Evolutionary conservation across 2,888 invertebrate species (phyloP).

Genomic region (Dexiosoma caninum): DNA sequence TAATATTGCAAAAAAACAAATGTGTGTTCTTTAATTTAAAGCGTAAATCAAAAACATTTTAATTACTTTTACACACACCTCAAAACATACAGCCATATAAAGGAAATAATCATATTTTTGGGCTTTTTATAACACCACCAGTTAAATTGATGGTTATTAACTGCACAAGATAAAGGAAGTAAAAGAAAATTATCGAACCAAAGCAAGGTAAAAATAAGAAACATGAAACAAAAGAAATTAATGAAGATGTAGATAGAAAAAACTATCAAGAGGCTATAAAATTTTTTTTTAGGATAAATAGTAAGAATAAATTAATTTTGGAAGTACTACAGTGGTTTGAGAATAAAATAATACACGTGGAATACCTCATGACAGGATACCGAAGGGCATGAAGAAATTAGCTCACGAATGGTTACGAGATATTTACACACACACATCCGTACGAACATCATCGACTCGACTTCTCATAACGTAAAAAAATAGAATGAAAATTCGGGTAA

Average conservation of each 20-base stretch:
- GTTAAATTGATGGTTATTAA: constrained; percentile 9
- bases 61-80: constrained; percentile 37
- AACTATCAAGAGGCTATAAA: not conserved
- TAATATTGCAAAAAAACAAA: constrained; percentile 11
- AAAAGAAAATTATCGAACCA: not conserved
- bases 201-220: constrained; percentile 15
- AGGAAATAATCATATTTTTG: not conserved
- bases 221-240: not conserved
- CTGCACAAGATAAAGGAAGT: constrained; percentile 30
- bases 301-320: not conserved
- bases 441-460: no score
- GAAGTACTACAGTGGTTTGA: no score
- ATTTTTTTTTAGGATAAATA: no score
- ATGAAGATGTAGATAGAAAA: not conserved
- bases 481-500: no score
- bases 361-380: no score
- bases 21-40: not conserved
- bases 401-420: no score
- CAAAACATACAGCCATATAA: constrained; percentile 20
- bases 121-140: not conserved
- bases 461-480: no score
- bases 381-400: no score
- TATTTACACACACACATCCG: no score
- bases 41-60: constrained; percentile 17
- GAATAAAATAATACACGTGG: no score